These are phyloP conservation scores for Athetis lepigone DNA, from an alignment of 2,888 invertebrate genomes.

Conservation along the genomic window DNA sequence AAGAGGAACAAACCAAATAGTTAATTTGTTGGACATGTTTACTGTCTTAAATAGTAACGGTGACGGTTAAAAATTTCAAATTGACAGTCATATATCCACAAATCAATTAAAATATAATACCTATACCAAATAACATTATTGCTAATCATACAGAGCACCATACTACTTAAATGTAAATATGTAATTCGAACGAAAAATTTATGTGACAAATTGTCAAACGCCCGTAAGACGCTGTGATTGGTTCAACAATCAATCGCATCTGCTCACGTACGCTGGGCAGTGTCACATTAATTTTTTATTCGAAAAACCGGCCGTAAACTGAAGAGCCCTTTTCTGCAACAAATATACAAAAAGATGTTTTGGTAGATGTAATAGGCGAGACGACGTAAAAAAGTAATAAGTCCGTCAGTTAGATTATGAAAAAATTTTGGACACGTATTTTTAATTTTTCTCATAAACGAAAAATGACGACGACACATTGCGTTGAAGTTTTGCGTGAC, in stretches of 20 bases:
- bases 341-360: background rate
- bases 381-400: too few relatives aligned
- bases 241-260: background rate
- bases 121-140: constrained; percentile 8
- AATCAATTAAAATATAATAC: background rate
- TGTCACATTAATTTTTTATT: background rate
- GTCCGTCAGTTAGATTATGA: too few relatives aligned
- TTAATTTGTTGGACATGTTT: too few relatives aligned
- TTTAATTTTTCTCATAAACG: too few relatives aligned
- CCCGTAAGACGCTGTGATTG: background rate
- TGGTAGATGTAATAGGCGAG: too few relatives aligned
- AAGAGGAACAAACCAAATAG: background rate
- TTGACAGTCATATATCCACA: too few relatives aligned
- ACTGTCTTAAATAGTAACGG: background rate
- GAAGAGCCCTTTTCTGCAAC: constrained; percentile 10
- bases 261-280: background rate
- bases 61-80: background rate
- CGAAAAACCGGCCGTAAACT: background rate
- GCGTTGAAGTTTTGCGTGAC: too few relatives aligned
- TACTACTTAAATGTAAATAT: constrained; percentile 12
- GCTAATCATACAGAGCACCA: constrained; percentile 42
- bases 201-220: background rate
- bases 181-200: background rate
- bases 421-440: too few relatives aligned
- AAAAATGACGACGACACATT: too few relatives aligned